Evolutionary conservation across 1,140 invertebrate species (phyloP).

Genomic region (Drosophila miranda): DNA sequence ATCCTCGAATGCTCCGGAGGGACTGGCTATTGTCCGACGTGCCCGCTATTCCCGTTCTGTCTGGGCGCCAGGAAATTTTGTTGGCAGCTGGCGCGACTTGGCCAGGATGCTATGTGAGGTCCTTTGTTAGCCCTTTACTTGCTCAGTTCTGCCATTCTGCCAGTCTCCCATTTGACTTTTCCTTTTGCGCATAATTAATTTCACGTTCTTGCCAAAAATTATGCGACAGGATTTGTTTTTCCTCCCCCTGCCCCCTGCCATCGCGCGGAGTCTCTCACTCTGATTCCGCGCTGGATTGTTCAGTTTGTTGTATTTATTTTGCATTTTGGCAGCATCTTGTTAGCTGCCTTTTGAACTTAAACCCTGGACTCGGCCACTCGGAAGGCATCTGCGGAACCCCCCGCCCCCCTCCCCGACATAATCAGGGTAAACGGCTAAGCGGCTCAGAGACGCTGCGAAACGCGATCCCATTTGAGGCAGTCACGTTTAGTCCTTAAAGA

Average conservation of each 20-base stretch:
- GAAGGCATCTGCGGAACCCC: background rate
- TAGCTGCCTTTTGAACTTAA: slow-evolving; percentile 16
- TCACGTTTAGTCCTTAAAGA: background rate
- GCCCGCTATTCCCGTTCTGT: slow-evolving; percentile 24
- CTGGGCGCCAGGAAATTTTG: slow-evolving; percentile 40
- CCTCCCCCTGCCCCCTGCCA: background rate
- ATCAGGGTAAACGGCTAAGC: slow-evolving; percentile 25
- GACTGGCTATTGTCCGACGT: slow-evolving; percentile 11
- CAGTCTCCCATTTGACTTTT: slow-evolving; percentile 27
- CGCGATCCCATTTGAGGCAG: background rate
- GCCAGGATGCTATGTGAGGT: slow-evolving; percentile 38
- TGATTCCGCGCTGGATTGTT: slow-evolving; percentile 41
- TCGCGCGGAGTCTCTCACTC: slow-evolving; percentile 28
- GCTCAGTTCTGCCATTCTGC: slow-evolving; percentile 9
- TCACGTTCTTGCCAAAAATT: slow-evolving; percentile 77
- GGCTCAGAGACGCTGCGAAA: background rate
- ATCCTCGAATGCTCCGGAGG: slow-evolving; percentile 58
- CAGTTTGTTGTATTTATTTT: slow-evolving; percentile 26
- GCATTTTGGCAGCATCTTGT: slow-evolving; percentile 34
- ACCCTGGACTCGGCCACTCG: slow-evolving; percentile 29
- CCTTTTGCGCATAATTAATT: slow-evolving; percentile 74
- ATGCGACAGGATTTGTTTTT: slow-evolving; percentile 64
- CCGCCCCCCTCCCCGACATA: slow-evolving; percentile 5
- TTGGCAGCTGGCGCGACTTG: slow-evolving; percentile 64
- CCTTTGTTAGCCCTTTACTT: slow-evolving; percentile 20